Evolutionary conservation across 2,113 vertebrate species (phyloP).

Genomic region (Pituophis catenifer): DNA sequence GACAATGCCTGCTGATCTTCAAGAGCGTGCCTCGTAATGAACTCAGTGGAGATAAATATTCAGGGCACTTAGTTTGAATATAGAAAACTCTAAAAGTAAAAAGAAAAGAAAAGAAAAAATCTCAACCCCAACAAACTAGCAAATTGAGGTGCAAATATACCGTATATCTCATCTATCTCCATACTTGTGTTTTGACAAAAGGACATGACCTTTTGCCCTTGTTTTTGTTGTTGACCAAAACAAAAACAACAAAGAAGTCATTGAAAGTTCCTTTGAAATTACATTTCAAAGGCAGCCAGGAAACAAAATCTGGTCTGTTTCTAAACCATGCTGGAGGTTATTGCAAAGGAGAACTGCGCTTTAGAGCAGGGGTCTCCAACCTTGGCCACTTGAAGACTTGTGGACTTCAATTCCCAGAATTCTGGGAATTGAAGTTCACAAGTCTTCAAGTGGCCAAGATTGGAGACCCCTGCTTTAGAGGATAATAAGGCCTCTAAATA

Average conservation of each 20-base stretch:
- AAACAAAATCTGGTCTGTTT: neutral
- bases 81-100: neutral
- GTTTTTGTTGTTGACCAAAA: neutral
- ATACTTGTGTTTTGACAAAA: too few species aligned
- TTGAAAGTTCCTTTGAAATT: neutral
- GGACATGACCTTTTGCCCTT: neutral
- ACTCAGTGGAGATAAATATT: slow-evolving; percentile 26
- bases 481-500: too few species aligned
- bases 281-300: neutral
- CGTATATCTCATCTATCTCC: neutral
- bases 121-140: neutral
- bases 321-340: neutral
- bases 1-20: neutral
- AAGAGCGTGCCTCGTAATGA: neutral
- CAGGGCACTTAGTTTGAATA: neutral
- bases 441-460: too few species aligned
- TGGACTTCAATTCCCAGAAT: too few species aligned
- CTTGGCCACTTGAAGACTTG: too few species aligned
- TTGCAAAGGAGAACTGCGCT: neutral
- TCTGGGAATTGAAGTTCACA: too few species aligned
- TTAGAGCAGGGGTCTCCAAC: neutral
- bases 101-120: neutral
- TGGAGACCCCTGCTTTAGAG: too few species aligned
- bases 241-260: neutral
- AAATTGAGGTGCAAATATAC: neutral